Evolutionary conservation across 30 jellyfish, hydroid and myxozoan species (phyloP), one percentile per base, ranked within the genome.

Genomic region (Chrysaora quinquecirrha): DNA sequence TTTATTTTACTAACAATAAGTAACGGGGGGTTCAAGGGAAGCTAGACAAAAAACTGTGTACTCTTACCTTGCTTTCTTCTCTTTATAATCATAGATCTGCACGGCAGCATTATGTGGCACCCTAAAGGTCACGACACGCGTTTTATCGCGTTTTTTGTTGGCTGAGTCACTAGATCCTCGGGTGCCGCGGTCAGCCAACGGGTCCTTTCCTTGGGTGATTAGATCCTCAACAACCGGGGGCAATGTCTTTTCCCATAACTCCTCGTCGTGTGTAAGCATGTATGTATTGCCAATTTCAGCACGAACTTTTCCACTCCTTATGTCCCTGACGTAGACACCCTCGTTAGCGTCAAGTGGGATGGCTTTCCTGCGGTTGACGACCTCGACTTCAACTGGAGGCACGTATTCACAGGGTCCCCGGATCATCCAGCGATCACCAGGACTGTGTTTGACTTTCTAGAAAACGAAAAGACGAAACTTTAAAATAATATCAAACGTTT

Each of bases 161-260:
- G 47, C 56, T 16, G 67, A 87, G 3, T 34, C 73, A 34, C 67
- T 66, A 16, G 70, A 50, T 1, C 91, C 91, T 28, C 97, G 58
- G 23, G 74, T 96, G 52, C 98, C 66, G 19, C 98, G 83, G 34
- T 87, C 97, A n/a, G 98, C 90, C 28, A 86, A 64, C 0, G 98
- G 98, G 83, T 93, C 98, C 75, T 93, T 93, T 10, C 90, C 93
- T 62, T 82, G 95, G 30, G 90, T 63, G 60, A 93, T 64, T 72
- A 86, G 85, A 28, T 93, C 98, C 61, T 93, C 98, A 7, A 93
- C 98, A 23, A 93, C 98, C n/a, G 98, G 98, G 34, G 98, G 98
- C 43, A 93, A 74, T 19, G 83, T 79, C 64, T 93, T 93, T 64
- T 81, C 91, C 98, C 98, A 93, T 25, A 93, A 54, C 83, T 93